Percentiles rank a stretch among this genome's conserved stretches.
Evolutionary conservation across 2,888 invertebrate genomes (phyloP).

Genomic region (Shargacucullia verbasci): DNA sequence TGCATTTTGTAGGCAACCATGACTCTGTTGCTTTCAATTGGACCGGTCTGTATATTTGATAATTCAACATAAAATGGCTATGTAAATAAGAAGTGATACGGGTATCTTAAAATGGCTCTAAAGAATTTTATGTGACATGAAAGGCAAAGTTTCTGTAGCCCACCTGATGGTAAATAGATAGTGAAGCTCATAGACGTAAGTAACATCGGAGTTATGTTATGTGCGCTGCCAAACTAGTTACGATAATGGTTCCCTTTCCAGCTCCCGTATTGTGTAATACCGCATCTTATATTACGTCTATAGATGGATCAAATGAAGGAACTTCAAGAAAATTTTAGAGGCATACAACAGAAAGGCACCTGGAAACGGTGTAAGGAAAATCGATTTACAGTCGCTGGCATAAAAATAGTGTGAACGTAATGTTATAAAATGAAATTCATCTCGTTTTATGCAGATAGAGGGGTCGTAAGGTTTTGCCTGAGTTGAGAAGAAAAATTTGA

Average conservation of each 20-base stretch:
- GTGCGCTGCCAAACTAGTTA: slow-evolving; percentile 51
- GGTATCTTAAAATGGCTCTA: slow-evolving; percentile 22
- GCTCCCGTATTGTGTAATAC: slow-evolving; percentile 38
- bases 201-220: slow-evolving; percentile 35
- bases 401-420: slow-evolving; percentile 72
- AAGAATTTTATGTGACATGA: slow-evolving; percentile 48
- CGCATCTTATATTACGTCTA: slow-evolving; percentile 38
- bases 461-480: slow-evolving; percentile 73
- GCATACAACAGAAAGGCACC: slow-evolving; percentile 40
- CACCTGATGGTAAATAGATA: slow-evolving; percentile 52
- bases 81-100: slow-evolving; percentile 43
- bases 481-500: slow-evolving; percentile 82
- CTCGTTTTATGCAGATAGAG: slow-evolving; percentile 77
- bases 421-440: slow-evolving; percentile 81
- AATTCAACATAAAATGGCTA: slow-evolving; percentile 37
- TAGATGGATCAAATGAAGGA: slow-evolving; percentile 19
- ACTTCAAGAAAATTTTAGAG: slow-evolving; percentile 2
- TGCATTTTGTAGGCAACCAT: slow-evolving; percentile 57
- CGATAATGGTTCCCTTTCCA: slow-evolving; percentile 37
- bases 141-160: slow-evolving; percentile 32
- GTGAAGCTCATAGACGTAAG: slow-evolving; percentile 28
- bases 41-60: slow-evolving; percentile 40
- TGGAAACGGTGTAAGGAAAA: slow-evolving; percentile 54
- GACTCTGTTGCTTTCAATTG: slow-evolving; percentile 37
- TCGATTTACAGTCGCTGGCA: slow-evolving; percentile 58